Conservation (phyloP, 1,140 invertebrate species). For the Anthonomus grandis region DNA sequence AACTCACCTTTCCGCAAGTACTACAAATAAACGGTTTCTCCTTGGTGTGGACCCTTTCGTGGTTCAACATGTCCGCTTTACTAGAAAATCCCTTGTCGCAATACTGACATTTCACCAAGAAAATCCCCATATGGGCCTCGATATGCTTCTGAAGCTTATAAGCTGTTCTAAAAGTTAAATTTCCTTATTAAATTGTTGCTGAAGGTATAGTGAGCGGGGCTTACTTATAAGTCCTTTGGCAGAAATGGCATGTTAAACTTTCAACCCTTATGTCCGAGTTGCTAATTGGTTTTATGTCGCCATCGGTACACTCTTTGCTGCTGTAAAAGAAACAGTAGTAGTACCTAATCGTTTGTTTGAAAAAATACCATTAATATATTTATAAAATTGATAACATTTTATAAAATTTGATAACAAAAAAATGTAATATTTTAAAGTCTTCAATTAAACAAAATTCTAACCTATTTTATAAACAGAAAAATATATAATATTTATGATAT, state of each 20-base stretch:
- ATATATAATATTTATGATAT: too few relatives aligned
- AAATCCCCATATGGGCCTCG: conserved; percentile 27
- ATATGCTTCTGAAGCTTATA: conserved; percentile 31
- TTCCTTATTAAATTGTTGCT: background rate
- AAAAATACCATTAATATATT: too few relatives aligned
- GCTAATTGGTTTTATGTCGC: background rate
- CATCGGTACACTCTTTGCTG: too few relatives aligned
- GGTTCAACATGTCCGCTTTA: conserved; percentile 23
- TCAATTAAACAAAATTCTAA: too few relatives aligned
- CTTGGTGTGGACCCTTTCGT: conserved; percentile 34
- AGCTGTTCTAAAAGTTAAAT: conserved; percentile 16
- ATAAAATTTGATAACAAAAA: too few relatives aligned
- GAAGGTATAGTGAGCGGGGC: background rate
- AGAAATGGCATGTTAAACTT: conserved; percentile 28
- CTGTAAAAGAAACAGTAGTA: too few relatives aligned
- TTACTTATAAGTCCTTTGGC: conserved; percentile 30
- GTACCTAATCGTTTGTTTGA: too few relatives aligned
- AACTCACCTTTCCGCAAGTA: conserved; percentile 32
- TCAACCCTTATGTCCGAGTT: conserved; percentile 13
- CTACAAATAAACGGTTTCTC: conserved; percentile 35
- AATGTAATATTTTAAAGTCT: too few relatives aligned
- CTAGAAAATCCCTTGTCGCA: conserved; percentile 28
- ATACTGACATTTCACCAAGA: conserved; percentile 21
- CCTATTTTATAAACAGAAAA: too few relatives aligned
- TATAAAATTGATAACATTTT: too few relatives aligned